Evolutionary conservation across 1,140 invertebrate genomes (phyloP).

Genomic region (Ceratina japonica): DNA sequence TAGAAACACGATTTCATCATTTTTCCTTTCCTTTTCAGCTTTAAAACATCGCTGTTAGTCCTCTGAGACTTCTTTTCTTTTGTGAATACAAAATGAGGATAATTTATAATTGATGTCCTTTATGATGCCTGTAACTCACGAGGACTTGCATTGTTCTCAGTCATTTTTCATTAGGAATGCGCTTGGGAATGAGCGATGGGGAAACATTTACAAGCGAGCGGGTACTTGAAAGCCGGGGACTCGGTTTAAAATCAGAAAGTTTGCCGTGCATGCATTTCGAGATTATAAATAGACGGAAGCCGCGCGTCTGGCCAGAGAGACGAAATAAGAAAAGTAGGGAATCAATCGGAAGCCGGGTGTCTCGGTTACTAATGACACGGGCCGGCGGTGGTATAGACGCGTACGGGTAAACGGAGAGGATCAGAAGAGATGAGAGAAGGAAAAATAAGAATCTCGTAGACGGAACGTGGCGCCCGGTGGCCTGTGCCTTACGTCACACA

Average conservation of each 20-base stretch:
- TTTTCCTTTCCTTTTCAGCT: neutral
- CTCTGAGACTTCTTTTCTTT: too few relatives aligned
- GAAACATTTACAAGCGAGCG: neutral
- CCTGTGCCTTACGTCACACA: constrained; percentile 61
- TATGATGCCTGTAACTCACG: too few relatives aligned
- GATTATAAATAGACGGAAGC: neutral
- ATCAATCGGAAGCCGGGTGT: neutral
- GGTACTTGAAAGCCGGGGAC: neutral
- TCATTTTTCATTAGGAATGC: too few relatives aligned
- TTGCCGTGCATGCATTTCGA: neutral
- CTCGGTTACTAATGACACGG: neutral
- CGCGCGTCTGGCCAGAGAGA: neutral
- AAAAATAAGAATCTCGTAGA: constrained; percentile 33
- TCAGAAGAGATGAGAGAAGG: constrained; percentile 2
- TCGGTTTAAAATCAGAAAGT: neutral
- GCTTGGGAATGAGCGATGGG: too few relatives aligned
- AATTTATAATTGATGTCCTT: too few relatives aligned
- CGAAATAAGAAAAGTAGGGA: constrained; percentile 13
- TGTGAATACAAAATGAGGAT: too few relatives aligned
- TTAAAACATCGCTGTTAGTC: too few relatives aligned
- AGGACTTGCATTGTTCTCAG: too few relatives aligned
- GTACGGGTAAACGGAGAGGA: constrained; percentile 15
- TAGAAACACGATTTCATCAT: neutral
- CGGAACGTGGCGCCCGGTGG: constrained; percentile 60
- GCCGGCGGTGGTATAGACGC: too few relatives aligned